Evolutionary conservation across 23 tunicate species (phyloP).

Genomic region (Trididemnum miniatum): DNA sequence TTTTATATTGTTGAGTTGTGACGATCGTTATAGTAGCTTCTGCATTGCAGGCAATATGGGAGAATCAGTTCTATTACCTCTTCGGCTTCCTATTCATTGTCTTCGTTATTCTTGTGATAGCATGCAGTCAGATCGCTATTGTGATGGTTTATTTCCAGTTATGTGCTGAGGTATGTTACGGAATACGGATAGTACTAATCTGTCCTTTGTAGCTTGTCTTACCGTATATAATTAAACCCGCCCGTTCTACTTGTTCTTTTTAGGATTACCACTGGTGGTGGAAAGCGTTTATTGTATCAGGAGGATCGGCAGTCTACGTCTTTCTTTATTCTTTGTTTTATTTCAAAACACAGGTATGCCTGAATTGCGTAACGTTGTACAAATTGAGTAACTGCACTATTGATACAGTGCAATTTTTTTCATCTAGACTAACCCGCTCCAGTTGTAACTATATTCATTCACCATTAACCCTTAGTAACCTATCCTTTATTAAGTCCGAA

Average conservation of each 20-base stretch:
- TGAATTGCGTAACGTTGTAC: no score
- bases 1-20: no score
- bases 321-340: slow-evolving; percentile 93
- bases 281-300: slow-evolving; percentile 97
- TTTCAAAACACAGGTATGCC: slow-evolving; percentile 89
- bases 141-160: slow-evolving; percentile 99
- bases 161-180: slow-evolving; percentile 73
- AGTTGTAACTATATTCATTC: no score
- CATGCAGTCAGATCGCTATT: slow-evolving; percentile 99
- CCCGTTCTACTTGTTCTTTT: not conserved
- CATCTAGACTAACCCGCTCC: no score
- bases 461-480: no score
- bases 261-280: slow-evolving; percentile 99
- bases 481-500: no score
- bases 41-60: slow-evolving; percentile 94
- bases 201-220: not conserved
- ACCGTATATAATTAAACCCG: not conserved
- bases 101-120: slow-evolving; percentile 91
- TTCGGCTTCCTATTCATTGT: slow-evolving; percentile 98
- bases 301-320: slow-evolving; percentile 98
- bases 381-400: no score
- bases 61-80: slow-evolving; percentile 96
- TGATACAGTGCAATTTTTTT: no score
- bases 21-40: no score
- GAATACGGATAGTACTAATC: not conserved